Conservation (phyloP, 2,888 invertebrate species). For the Chaitophorus viminalis region DNA sequence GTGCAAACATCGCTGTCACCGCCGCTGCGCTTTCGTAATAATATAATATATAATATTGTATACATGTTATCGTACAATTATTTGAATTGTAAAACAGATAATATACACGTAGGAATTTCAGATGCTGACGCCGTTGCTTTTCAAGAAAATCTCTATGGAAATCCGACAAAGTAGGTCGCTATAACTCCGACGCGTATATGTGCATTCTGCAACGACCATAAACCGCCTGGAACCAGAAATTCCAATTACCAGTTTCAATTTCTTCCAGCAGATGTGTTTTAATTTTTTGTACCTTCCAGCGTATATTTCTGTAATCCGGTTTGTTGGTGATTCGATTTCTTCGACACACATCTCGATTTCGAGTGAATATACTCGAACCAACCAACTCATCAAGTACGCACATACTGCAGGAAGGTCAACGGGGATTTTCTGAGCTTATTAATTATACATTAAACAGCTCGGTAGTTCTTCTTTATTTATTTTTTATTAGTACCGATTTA, state of each 20-base stretch:
- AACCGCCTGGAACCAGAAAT: constrained; percentile 42
- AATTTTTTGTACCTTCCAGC: constrained; percentile 33
- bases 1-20: background rate
- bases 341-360: constrained; percentile 48
- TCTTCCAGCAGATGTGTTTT: constrained; percentile 35
- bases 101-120: background rate
- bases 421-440: background rate
- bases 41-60: background rate
- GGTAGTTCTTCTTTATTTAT: background rate
- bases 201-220: constrained; percentile 17
- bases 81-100: background rate
- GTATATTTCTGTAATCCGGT: constrained; percentile 43
- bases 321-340: constrained; percentile 53
- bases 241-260: constrained; percentile 45
- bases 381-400: background rate
- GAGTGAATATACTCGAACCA: background rate
- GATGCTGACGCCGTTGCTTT: background rate
- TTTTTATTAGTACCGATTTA: background rate
- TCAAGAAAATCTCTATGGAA: constrained; percentile 13
- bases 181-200: background rate
- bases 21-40: background rate
- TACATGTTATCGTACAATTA: background rate
- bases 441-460: background rate
- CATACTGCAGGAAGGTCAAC: background rate
- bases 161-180: constrained; percentile 39